Evolutionary conservation across 2,888 invertebrate genomes (phyloP).

Genomic region (Eurois occulta): DNA sequence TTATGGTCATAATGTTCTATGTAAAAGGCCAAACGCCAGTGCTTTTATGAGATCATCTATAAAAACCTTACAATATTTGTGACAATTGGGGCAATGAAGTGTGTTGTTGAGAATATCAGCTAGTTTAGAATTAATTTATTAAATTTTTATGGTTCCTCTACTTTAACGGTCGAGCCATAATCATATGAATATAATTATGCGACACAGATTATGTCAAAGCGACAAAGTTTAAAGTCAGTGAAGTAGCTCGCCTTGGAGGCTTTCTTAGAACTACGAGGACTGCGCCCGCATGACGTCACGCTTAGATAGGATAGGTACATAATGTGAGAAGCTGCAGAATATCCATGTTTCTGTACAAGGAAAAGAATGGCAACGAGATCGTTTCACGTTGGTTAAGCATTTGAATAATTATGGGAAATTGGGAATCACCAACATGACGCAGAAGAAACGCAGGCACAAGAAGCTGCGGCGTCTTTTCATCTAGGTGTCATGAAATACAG

Average conservation of each 20-base stretch:
- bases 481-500: background rate
- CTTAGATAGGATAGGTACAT: conserved; percentile 9
- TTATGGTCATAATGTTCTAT: no score
- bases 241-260: conserved; percentile 64
- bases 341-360: background rate
- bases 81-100: no score
- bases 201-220: conserved; percentile 38
- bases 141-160: background rate
- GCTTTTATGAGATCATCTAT: no score
- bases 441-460: background rate
- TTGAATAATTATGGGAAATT: background rate
- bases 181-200: conserved; percentile 20
- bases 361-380: background rate
- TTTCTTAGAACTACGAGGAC: conserved; percentile 60
- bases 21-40: no score
- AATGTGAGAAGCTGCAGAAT: conserved; percentile 9
- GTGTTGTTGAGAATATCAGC: no score
- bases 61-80: no score
- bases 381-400: background rate
- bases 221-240: conserved; percentile 54
- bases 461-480: background rate
- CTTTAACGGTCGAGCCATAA: conserved; percentile 10
- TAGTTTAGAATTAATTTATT: no score
- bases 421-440: background rate
- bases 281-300: conserved; percentile 51